Conservation (phyloP, 2,888 invertebrate species). For the Drosophila yooni region DNA sequence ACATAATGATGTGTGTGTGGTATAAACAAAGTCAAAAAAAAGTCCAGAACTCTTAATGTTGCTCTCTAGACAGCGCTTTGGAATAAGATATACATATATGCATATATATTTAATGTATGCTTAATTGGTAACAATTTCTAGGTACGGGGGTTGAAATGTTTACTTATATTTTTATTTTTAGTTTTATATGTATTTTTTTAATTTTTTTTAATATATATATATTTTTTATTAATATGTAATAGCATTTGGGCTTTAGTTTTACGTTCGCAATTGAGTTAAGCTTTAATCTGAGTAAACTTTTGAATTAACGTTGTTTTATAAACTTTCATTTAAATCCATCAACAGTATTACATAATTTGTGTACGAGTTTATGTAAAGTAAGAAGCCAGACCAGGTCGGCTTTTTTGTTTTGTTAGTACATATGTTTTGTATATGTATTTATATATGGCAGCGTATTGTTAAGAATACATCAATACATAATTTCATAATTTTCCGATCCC, state of each 20-base stretch:
- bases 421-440: slow-evolving; percentile 35
- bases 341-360: slow-evolving; percentile 70
- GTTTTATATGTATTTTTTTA: slow-evolving; percentile 21
- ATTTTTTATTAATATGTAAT: slow-evolving; percentile 32
- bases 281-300: slow-evolving; percentile 53
- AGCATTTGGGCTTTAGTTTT: slow-evolving; percentile 40
- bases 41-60: slow-evolving; percentile 43
- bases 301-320: slow-evolving; percentile 75
- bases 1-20: slow-evolving; percentile 60
- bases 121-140: slow-evolving; percentile 75
- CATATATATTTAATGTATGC: slow-evolving; percentile 52
- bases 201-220: slow-evolving; percentile 17
- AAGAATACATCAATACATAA: slow-evolving; percentile 71
- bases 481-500: slow-evolving; percentile 39
- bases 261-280: slow-evolving; percentile 54
- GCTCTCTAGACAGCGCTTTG: slow-evolving; percentile 49
- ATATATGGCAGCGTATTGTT: slow-evolving; percentile 75
- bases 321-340: slow-evolving; percentile 73
- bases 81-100: slow-evolving; percentile 44
- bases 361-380: slow-evolving; percentile 50
- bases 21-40: slow-evolving; percentile 58
- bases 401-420: slow-evolving; percentile 48
- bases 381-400: slow-evolving; percentile 64
- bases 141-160: slow-evolving; percentile 64
- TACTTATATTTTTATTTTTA: slow-evolving; percentile 44